Percentiles rank a stretch among this genome's conserved stretches.
Conservation (phyloP, 1,140 invertebrate species). For the Cataglyphis hispanica region DNA sequence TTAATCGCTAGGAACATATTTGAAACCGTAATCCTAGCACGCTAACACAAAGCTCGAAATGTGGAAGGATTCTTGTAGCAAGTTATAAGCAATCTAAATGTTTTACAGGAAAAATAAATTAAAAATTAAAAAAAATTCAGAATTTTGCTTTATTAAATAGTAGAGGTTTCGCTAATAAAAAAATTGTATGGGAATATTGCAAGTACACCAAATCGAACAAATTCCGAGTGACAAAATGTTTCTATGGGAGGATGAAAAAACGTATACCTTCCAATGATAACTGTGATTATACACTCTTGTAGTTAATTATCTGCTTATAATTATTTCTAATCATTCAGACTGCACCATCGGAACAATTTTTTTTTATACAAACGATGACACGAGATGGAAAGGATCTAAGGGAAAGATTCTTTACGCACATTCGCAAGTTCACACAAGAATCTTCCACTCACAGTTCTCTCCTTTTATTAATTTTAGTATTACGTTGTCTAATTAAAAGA, state of each 20-base stretch:
- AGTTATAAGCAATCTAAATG: constrained; percentile 37
- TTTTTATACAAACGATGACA: constrained; percentile 72
- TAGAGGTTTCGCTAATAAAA: neutral
- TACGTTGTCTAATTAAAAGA: constrained; percentile 42
- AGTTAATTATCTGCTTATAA: constrained; percentile 70
- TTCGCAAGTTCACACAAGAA: constrained; percentile 56
- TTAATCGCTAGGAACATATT: constrained; percentile 46
- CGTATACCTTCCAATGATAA: constrained; percentile 76
- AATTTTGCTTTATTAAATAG: constrained; percentile 6
- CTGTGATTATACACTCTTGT: constrained; percentile 71
- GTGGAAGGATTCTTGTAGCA: constrained; percentile 15
- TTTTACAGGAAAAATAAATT: neutral
- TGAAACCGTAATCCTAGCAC: constrained; percentile 2
- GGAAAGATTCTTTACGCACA: constrained; percentile 49
- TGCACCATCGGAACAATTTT: constrained; percentile 79
- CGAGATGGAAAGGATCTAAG: constrained; percentile 56
- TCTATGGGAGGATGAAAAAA: constrained; percentile 37
- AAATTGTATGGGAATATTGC: constrained; percentile 27
- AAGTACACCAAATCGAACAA: constrained; percentile 30
- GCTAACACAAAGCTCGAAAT: neutral
- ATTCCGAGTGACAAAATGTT: constrained; percentile 17
- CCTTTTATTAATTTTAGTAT: constrained; percentile 22
- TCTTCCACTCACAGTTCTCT: constrained; percentile 30
- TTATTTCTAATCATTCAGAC: constrained; percentile 76
- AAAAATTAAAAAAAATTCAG: constrained; percentile 4